phyloP scores from a whole-genome alignment of 2,797 vertebrate genomes.

The Lacerta viridis region DNA sequence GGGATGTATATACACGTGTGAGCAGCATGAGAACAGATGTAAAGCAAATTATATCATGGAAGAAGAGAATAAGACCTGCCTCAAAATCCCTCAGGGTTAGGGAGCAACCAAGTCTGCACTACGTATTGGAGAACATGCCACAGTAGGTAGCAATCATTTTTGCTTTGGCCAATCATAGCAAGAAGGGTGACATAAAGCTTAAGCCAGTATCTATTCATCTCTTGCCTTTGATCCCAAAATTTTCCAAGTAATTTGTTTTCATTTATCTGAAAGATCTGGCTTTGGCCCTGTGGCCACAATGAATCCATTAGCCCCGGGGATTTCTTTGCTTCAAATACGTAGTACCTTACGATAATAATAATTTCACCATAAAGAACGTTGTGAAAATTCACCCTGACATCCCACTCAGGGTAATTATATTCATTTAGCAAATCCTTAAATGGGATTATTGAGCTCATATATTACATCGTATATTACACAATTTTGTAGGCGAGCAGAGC shows the following conservation, averaged over 20 bases:
- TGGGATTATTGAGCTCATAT: slow-evolving; percentile 17
- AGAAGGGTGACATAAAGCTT: neutral
- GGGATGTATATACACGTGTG: too few species aligned
- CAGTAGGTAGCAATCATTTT: neutral
- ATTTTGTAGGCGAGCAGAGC: slow-evolving; percentile 34
- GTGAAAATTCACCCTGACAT: slow-evolving; percentile 22
- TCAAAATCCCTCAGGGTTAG: too few species aligned
- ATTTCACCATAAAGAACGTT: neutral
- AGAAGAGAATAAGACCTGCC: too few species aligned
- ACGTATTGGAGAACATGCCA: neutral
- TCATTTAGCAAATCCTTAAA: slow-evolving; percentile 40
- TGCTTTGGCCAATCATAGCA: neutral
- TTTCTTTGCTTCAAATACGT: neutral
- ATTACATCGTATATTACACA: slow-evolving; percentile 10
- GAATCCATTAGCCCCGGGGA: neutral
- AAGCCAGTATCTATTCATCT: neutral
- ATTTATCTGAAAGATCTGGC: neutral
- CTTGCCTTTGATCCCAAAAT: neutral
- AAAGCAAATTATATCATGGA: too few species aligned
- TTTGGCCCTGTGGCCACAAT: neutral
- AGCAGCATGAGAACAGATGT: too few species aligned
- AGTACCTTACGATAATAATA: slow-evolving; percentile 10
- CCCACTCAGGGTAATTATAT: slow-evolving; percentile 30
- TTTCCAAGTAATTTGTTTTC: slow-evolving; percentile 15
- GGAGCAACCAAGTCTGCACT: neutral